Percentiles rank a stretch among this genome's conserved stretches.
Evolutionary conservation across 1,140 invertebrate genomes (phyloP).

Genomic region (Rhynchophorus ferrugineus): DNA sequence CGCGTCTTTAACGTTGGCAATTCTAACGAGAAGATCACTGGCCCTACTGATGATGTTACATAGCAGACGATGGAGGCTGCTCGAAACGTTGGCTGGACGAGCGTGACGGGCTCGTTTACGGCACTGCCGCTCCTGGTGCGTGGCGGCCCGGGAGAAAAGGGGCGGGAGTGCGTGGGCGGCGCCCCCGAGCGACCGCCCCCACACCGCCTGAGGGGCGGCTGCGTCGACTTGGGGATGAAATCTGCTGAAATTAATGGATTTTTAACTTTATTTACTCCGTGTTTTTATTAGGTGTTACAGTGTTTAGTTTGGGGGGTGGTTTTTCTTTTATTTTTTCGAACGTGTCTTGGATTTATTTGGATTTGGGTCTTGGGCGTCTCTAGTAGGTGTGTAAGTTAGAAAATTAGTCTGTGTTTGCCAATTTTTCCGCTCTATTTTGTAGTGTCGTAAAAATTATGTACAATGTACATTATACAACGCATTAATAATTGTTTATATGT

Average conservation of each 20-base stretch:
- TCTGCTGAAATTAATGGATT: conserved; percentile 18
- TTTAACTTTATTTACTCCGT: conserved; percentile 19
- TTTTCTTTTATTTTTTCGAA: no score
- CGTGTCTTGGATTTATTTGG: no score
- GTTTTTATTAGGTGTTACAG: conserved; percentile 15
- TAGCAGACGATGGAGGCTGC: background rate
- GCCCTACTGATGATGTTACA: background rate
- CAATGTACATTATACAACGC: no score
- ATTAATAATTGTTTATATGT: no score
- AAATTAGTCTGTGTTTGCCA: no score
- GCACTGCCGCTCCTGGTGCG: conserved; percentile 15
- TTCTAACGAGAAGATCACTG: background rate
- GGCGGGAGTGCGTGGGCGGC: conserved; percentile 17
- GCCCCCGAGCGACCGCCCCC: conserved; percentile 9
- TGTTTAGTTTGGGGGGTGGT: conserved; percentile 4
- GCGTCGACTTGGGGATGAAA: conserved; percentile 13
- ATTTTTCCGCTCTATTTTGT: no score
- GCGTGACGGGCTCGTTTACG: conserved; percentile 9
- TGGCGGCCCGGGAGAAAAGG: conserved; percentile 15
- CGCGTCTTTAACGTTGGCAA: background rate
- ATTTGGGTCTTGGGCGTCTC: no score
- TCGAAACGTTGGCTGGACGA: background rate
- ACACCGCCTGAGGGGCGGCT: conserved; percentile 14
- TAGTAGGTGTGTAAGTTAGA: no score
- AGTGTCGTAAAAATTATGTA: no score